phyloP scores from a whole-genome alignment of 2,113 vertebrate genomes.

The Isurus oxyrinchus region DNA sequence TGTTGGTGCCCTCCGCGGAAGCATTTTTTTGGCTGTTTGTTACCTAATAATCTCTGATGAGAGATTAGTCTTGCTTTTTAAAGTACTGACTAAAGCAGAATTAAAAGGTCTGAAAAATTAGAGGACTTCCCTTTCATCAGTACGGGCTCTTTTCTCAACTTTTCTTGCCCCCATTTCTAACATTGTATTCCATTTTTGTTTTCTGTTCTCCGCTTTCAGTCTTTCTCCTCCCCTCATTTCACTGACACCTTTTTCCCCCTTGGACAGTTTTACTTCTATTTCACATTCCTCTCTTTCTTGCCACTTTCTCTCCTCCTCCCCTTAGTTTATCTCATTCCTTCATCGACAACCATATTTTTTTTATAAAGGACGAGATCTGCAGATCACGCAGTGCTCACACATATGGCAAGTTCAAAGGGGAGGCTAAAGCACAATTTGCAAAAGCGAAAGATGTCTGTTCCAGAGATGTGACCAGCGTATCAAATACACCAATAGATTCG shows the following conservation, averaged over 20 bases:
- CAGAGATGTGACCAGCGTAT: neutral
- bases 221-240: too few species aligned
- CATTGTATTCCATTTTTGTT: neutral
- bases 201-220: neutral
- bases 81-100: neutral
- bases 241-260: neutral
- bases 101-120: neutral
- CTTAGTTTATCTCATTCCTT: neutral
- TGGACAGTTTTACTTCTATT: neutral
- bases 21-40: conserved; percentile 14
- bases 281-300: neutral
- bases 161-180: neutral
- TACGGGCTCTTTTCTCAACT: neutral
- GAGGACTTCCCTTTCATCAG: neutral
- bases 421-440: neutral
- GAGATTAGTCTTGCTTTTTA: neutral
- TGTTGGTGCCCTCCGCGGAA: neutral
- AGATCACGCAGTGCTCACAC: neutral
- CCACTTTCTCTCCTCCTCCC: neutral
- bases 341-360: neutral
- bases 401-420: neutral
- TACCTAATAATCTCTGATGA: neutral
- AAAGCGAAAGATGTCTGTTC: neutral
- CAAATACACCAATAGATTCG: neutral
- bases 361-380: neutral